Base-by-base conservation (phyloP, 1,140 invertebrate species). In the Leptopilina clavipes region DNA sequence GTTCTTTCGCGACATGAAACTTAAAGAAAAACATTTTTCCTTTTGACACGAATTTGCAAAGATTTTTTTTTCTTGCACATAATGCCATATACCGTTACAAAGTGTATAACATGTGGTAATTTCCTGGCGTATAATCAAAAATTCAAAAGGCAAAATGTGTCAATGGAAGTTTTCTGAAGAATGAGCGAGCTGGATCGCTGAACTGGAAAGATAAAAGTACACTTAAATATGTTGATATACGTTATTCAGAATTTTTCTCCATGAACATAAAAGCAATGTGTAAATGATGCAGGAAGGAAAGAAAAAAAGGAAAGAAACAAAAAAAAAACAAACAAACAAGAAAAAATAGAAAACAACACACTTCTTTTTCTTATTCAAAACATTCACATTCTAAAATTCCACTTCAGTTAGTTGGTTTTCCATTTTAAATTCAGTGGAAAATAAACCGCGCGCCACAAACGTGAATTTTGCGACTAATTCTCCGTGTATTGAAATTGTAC, bases 191-290 rank as follows among this genome's bases (percentile, higher is more conserved):
- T 37, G 22, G 25, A 11, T 31, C 59, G 59, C 59, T 65, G 12
- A 65, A 65, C 59, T 65, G 59, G 59, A 65, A 52, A 65, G 59
- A 65, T 65, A 65, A 65, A 65, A 65, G 59, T 31, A 37, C 22
- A 65, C 59, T 65, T 65, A 52, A 52, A 52, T 52, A 52, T 52
- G 48, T 52, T 52, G 48, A 52, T 52, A 52, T 52, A 40, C 37
- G 37, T 52, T 52, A 7, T 52, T 52, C 48, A n/a, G 48, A 52
- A 52, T 59, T 59, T 59, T 59, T 22, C 10, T 18, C 54, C 3
- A 1, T 11, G 9, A 59, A 22, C 54, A 22, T 59, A 12, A 22
- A 59, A 22, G 54, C 18, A 18, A 22, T 22, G 54, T 59, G 18
- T 22, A 59, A 59, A 59, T 59, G 54, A 59, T 59, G 54, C 17